Conservation (phyloP, 2,888 invertebrate genomes). For the Priocnemis perturbator region DNA sequence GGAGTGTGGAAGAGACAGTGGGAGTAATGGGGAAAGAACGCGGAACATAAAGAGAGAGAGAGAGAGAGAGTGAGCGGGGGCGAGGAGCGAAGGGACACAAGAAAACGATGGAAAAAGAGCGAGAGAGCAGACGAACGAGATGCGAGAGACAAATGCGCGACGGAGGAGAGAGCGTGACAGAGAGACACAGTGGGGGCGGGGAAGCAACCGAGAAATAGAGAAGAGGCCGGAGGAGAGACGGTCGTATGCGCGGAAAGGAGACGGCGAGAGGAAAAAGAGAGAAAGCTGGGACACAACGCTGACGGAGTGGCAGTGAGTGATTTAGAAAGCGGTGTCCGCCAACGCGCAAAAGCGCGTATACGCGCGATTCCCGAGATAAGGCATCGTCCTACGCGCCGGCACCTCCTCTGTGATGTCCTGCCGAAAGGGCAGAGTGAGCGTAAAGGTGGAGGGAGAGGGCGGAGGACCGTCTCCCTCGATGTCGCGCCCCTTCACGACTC, state of each 20-base stretch:
- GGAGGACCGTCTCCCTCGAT: conserved; percentile 5
- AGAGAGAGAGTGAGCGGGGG: conserved; percentile 18
- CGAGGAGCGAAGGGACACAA: neutral
- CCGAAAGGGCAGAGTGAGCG: conserved; percentile 27
- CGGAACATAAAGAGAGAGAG: conserved; percentile 35
- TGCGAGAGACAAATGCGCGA: neutral
- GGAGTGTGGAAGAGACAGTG: neutral
- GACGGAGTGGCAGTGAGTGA: conserved; percentile 55
- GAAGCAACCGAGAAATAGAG: conserved; percentile 1
- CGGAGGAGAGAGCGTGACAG: neutral
- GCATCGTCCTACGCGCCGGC: conserved; percentile 56
- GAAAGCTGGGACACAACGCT: conserved; percentile 33
- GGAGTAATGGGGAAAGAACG: conserved; percentile 3
- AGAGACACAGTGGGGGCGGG: conserved; percentile 11
- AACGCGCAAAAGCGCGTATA: conserved; percentile 58
- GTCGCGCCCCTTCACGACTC: conserved; percentile 19
- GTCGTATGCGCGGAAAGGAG: conserved; percentile 11
- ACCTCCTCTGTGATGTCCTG: conserved; percentile 49
- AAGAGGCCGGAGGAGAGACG: conserved; percentile 7
- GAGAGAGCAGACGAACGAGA: conserved; percentile 14
- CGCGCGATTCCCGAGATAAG: conserved; percentile 63
- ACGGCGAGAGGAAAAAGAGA: conserved; percentile 47
- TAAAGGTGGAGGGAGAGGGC: neutral
- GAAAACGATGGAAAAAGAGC: conserved; percentile 5
- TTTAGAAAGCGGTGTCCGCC: conserved; percentile 68